Conservation (phyloP, 2,888 invertebrate species). For the Blastobasis adustella region DNA sequence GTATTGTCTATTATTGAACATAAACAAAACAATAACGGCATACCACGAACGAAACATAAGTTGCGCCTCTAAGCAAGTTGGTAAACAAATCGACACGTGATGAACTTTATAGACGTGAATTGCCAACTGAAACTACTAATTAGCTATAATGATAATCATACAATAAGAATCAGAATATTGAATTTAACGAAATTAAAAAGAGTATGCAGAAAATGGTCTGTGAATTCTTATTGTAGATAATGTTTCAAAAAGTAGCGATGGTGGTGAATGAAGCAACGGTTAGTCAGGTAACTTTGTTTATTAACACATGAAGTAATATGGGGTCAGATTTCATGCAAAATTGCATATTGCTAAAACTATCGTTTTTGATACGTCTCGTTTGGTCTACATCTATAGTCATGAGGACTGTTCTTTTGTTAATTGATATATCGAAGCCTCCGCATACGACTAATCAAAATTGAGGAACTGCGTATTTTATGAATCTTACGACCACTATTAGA, state of each 20-base stretch:
- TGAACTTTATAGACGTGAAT: constrained; percentile 26
- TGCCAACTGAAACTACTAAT: constrained; percentile 12
- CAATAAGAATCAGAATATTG: constrained; percentile 22
- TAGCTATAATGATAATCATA: neutral
- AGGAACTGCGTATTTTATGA: constrained; percentile 42
- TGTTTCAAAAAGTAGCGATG: constrained; percentile 33
- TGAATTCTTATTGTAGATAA: constrained; percentile 44
- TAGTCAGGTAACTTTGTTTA: constrained; percentile 73
- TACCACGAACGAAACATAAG: constrained; percentile 26
- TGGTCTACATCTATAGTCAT: constrained; percentile 67
- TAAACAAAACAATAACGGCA: constrained; percentile 28
- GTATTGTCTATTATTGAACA: constrained; percentile 17
- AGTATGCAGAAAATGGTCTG: constrained; percentile 17
- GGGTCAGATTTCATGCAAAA: constrained; percentile 58
- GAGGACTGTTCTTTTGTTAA: constrained; percentile 66
- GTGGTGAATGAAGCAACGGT: constrained; percentile 48
- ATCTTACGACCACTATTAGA: constrained; percentile 25
- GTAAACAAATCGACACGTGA: constrained; percentile 19
- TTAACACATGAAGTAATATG: constrained; percentile 72
- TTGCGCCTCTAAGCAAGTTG: constrained; percentile 41
- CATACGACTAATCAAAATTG: constrained; percentile 59
- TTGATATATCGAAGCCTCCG: constrained; percentile 55
- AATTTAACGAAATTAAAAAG: constrained; percentile 16
- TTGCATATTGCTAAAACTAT: constrained; percentile 55
- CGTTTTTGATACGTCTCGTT: constrained; percentile 33